These are phyloP conservation scores for Protonibea diacanthus DNA, from an alignment of 2,797 vertebrate species.

Conservation along the genomic window DNA sequence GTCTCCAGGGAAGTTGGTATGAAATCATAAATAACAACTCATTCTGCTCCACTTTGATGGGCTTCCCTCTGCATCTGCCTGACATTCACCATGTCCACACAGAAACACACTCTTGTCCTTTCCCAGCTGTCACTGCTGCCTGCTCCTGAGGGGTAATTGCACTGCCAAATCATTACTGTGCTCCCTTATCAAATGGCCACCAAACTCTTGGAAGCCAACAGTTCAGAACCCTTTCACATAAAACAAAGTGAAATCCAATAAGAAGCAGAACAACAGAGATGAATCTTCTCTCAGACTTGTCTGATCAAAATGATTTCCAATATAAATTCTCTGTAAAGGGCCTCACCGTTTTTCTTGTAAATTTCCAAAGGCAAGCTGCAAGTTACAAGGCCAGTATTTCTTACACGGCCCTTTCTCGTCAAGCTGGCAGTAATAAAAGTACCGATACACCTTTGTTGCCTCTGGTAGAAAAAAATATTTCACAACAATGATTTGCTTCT, in stretches of 20 bases:
- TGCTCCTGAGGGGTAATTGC: constrained; percentile 44
- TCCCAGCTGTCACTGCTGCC: constrained; percentile 54
- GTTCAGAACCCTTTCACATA: constrained; percentile 63
- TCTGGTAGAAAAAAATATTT: constrained; percentile 21
- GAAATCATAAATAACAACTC: constrained; percentile 52
- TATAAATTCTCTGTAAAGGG: constrained; percentile 55
- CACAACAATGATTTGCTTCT: constrained; percentile 19
- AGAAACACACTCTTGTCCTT: constrained; percentile 46
- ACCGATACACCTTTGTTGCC: constrained; percentile 15
- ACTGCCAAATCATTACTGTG: constrained; percentile 60
- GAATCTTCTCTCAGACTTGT: constrained; percentile 55
- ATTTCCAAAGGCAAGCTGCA: constrained; percentile 49
- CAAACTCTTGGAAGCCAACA: constrained; percentile 50
- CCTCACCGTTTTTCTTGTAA: constrained; percentile 51
- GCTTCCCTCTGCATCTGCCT: constrained; percentile 51
- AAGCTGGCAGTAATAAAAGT: constrained; percentile 37
- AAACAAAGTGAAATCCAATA: constrained; percentile 73
- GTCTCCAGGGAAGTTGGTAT: constrained; percentile 14
- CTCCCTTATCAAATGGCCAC: constrained; percentile 58
- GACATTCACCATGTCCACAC: constrained; percentile 51
- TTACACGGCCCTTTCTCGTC: constrained; percentile 23
- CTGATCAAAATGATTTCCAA: constrained; percentile 60
- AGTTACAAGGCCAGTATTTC: constrained; percentile 54
- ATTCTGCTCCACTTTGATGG: constrained; percentile 46
- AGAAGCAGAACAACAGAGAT: constrained; percentile 60